Evolutionary conservation across 2,113 vertebrate genomes (phyloP), one percentile per base, ranked within the genome.

Genomic region (Nyctereutes procyonoides): DNA sequence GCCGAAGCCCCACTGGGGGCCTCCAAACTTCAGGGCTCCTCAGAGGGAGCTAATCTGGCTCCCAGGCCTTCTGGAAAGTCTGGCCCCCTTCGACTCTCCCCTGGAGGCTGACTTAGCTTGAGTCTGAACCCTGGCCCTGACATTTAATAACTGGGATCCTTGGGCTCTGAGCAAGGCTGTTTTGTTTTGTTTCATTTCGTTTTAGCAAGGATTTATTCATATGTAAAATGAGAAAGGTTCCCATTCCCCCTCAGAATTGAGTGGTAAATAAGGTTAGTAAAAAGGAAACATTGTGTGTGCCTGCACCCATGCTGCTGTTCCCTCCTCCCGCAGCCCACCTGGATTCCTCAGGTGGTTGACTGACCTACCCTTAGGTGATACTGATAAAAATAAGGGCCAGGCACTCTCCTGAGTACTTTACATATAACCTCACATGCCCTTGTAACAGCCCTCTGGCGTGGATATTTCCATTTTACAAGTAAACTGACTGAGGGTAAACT

Each of bases 401-500:
- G 4, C 35, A 13, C 38, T 4, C 51, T 69, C 15, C 28, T n/a
- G 38, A 65, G n/a, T 16, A 20, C 62, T 62, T 79, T 30, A 55
- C 10, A 9, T 8, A 1, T 24, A 65, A 15, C 28, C 12, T 91
- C n/a, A 28, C 58, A 20, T 26, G 51, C 60, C 35, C n/a, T 92
- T 63, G 8, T 12, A 30, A 43, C 17, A 53, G 30, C 38, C 71
- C 43, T 69, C 4, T 77, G 43, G 69, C 26, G 55, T 38, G 16
- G 48, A 24, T 80, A 58, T 43, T 80, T 51, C 38, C 67, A 69
- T 93, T 95, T 87, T 93, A 87, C 69, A 55, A 87, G 67, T 65
- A 95, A 56, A 24, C 77, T 86, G 89, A 94, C 60, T 73, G 62
- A 90, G 22, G 8, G 67, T 85, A 55, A 91, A 76, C 69, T 97